These are phyloP conservation scores for Arizona elegans DNA, from an alignment of 2,113 vertebrate genomes.

Conservation along the genomic window DNA sequence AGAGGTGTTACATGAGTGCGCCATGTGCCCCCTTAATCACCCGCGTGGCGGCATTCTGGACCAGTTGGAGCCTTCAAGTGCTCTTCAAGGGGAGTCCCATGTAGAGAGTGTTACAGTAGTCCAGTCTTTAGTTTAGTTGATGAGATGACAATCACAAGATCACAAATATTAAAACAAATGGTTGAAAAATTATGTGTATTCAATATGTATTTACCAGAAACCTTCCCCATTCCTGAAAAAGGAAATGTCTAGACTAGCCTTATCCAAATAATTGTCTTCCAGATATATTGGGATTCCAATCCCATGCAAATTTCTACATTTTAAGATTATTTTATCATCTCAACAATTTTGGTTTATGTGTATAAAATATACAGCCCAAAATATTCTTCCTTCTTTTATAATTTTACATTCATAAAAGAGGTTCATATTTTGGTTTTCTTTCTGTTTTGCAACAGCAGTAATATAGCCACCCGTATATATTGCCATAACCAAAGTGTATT, in stretches of 20 bases:
- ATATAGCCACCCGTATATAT: slow-evolving; percentile 44
- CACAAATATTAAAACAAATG: neutral
- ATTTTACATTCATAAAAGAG: slow-evolving; percentile 25
- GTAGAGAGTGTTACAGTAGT: too few species aligned
- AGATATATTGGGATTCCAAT: neutral
- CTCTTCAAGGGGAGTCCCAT: too few species aligned
- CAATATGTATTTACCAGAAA: neutral
- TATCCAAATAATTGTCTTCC: neutral
- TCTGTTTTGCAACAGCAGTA: slow-evolving; percentile 40
- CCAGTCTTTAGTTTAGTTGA: neutral
- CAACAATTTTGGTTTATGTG: neutral
- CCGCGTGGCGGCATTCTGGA: too few species aligned
- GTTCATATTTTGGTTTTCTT: slow-evolving; percentile 38
- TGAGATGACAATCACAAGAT: neutral
- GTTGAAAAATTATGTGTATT: neutral
- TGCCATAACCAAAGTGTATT: slow-evolving; percentile 38
- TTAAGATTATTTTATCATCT: neutral
- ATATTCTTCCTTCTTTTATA: neutral
- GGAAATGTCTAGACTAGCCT: neutral
- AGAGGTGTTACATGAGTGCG: too few species aligned
- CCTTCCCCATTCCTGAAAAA: neutral
- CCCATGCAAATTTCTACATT: neutral
- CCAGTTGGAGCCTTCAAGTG: too few species aligned
- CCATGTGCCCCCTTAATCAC: too few species aligned
- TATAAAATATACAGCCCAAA: neutral